These are phyloP conservation scores for Acronicta leporina DNA, from an alignment of 2,888 invertebrate species.

Conservation along the genomic window DNA sequence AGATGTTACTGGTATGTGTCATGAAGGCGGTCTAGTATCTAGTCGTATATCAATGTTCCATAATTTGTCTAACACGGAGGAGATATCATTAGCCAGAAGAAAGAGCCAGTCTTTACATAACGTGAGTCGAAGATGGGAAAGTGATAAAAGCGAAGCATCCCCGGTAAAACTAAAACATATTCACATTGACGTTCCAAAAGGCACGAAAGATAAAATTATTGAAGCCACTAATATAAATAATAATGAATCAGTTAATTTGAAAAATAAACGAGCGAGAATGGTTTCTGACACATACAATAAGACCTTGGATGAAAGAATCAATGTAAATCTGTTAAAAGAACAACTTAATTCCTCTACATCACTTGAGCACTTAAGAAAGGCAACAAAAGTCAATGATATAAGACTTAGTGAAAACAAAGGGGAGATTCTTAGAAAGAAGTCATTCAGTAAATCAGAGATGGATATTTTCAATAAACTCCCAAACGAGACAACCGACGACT, in stretches of 20 bases:
- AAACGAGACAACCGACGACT: conserved; percentile 62
- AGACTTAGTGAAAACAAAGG: conserved; percentile 23
- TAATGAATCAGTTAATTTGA: conserved; percentile 50
- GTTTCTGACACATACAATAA: conserved; percentile 60
- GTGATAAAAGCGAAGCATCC: conserved; percentile 46
- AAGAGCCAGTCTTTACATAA: conserved; percentile 78
- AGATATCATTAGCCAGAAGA: conserved; percentile 65
- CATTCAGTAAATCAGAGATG: conserved; percentile 86
- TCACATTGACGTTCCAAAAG: conserved; percentile 13
- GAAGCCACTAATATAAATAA: conserved; percentile 41
- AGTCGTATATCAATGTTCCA: conserved; percentile 85
- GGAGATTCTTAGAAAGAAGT: conserved; percentile 68
- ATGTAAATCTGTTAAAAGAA: conserved; percentile 40
- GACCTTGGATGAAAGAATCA: conserved; percentile 65
- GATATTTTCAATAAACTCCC: conserved; percentile 82
- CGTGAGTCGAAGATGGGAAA: conserved; percentile 67
- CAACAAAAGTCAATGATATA: conserved; percentile 56
- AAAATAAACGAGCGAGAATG: conserved; percentile 71
- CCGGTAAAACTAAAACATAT: conserved; percentile 33
- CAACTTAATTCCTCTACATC: conserved; percentile 16
- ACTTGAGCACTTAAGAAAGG: conserved; percentile 54
- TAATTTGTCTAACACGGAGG: conserved; percentile 79
- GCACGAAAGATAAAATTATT: conserved; percentile 5
- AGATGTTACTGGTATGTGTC: conserved; percentile 63
- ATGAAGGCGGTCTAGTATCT: conserved; percentile 83